These are phyloP conservation scores for Montifringilla adamsi DNA, from an alignment of 2,113 vertebrate genomes.

Conservation along the genomic window DNA sequence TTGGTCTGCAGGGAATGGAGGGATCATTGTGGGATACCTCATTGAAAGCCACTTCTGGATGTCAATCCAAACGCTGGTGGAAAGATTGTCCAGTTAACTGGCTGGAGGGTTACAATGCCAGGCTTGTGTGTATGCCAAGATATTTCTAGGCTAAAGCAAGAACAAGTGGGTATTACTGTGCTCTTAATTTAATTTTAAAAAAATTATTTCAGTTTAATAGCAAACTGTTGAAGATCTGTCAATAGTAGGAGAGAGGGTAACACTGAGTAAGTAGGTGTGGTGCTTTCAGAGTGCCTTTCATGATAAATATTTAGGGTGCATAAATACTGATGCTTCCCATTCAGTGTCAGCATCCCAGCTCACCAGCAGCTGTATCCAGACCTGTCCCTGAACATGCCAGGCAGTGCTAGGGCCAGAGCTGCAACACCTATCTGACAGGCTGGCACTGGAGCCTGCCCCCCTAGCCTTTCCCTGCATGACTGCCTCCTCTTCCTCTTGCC, in stretches of 20 bases:
- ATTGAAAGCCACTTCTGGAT: neutral
- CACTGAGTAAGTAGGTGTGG: neutral
- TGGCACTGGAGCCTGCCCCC: neutral
- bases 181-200: neutral
- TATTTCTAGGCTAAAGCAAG: neutral
- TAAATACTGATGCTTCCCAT: neutral
- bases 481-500: neutral
- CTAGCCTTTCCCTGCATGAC: accelerated
- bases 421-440: neutral
- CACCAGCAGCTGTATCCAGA: neutral
- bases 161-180: neutral
- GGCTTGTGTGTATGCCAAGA: neutral
- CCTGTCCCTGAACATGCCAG: neutral
- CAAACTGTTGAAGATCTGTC: neutral
- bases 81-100: neutral
- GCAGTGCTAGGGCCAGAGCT: neutral
- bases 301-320: neutral
- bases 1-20: neutral
- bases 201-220: neutral
- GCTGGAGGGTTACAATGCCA: neutral
- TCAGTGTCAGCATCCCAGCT: neutral
- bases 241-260: neutral
- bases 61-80: neutral
- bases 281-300: neutral
- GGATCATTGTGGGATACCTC: neutral